These are phyloP conservation scores for Ariopsis seemanni DNA, from an alignment of 2,113 vertebrate genomes.

Conservation along the genomic window DNA sequence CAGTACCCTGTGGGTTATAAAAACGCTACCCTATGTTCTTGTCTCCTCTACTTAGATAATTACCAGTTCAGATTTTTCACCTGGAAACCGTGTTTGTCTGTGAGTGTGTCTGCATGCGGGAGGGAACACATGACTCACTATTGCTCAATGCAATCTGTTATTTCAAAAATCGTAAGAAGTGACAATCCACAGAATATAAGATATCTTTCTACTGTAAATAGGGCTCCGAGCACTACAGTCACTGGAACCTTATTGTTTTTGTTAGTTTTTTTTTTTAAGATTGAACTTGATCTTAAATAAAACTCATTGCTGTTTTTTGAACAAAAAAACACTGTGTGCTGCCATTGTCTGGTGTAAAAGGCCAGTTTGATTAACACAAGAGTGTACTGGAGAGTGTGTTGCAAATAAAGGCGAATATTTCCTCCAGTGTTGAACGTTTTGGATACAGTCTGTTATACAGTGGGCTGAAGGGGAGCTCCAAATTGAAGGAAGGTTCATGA, in stretches of 20 bases:
- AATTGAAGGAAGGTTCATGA: background rate
- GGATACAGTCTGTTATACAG: background rate
- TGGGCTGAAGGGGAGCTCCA: background rate
- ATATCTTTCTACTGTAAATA: background rate
- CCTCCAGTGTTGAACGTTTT: background rate
- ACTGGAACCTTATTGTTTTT: background rate
- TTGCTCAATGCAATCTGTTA: background rate
- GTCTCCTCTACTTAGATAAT: constrained; percentile 28
- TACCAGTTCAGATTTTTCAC: constrained; percentile 25
- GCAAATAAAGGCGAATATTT: background rate
- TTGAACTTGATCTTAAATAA: background rate
- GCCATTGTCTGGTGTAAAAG: no score
- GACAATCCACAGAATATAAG: background rate
- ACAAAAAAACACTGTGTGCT: no score
- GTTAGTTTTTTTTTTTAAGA: background rate
- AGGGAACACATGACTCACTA: constrained; percentile 1
- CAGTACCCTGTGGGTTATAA: constrained; percentile 9
- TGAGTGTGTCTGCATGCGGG: constrained; percentile 41
- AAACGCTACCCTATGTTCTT: constrained; percentile 13
- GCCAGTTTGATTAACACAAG: no score
- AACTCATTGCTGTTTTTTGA: no score
- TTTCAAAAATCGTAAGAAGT: background rate
- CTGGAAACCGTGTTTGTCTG: constrained; percentile 11
- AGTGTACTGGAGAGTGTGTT: background rate
- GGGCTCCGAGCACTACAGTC: background rate